Evolutionary conservation across 2,797 vertebrate species (phyloP).

Genomic region (Melanogrammus aeglefinus): DNA sequence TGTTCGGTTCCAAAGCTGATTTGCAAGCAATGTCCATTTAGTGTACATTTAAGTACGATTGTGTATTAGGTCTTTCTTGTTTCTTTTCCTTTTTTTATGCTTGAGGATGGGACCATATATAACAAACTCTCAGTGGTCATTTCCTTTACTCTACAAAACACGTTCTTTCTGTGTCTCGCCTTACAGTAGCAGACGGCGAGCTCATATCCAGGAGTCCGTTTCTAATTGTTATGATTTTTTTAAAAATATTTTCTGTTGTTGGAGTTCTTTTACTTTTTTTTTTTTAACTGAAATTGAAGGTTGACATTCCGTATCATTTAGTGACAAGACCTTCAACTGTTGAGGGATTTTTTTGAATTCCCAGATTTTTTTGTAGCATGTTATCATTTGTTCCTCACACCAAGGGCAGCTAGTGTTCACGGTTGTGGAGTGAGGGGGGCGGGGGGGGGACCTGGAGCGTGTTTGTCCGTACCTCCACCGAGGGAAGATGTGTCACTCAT

Average conservation of each 20-base stretch:
- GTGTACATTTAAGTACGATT: conserved; percentile 45
- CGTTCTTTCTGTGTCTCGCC: conserved; percentile 33
- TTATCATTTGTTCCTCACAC: conserved; percentile 60
- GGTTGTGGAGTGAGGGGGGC: conserved; percentile 37
- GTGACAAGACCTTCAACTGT: conserved; percentile 46
- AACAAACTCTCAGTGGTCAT: conserved; percentile 35
- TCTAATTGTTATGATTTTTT: conserved; percentile 10
- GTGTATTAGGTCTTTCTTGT: conserved; percentile 45
- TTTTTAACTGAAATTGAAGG: conserved; percentile 51
- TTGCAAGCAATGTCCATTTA: conserved; percentile 53
- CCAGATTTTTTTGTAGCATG: conserved; percentile 74
- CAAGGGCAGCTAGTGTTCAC: conserved; percentile 51
- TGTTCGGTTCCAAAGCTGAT: conserved; percentile 58
- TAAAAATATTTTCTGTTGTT: conserved; percentile 44
- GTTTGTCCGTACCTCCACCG: conserved; percentile 68
- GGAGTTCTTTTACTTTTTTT: conserved; percentile 39
- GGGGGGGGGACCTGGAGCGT: conserved; percentile 52
- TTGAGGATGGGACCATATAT: conserved; percentile 33
- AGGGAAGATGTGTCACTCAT: conserved; percentile 77
- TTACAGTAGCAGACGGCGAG: conserved; percentile 65
- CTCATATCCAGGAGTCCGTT: conserved; percentile 47
- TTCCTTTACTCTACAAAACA: conserved; percentile 29
- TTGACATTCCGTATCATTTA: conserved; percentile 65
- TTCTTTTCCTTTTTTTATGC: conserved; percentile 49
- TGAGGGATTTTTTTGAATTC: conserved; percentile 47